Conservation (phyloP, 2,797 vertebrate genomes). For the Momotus momota region DNA sequence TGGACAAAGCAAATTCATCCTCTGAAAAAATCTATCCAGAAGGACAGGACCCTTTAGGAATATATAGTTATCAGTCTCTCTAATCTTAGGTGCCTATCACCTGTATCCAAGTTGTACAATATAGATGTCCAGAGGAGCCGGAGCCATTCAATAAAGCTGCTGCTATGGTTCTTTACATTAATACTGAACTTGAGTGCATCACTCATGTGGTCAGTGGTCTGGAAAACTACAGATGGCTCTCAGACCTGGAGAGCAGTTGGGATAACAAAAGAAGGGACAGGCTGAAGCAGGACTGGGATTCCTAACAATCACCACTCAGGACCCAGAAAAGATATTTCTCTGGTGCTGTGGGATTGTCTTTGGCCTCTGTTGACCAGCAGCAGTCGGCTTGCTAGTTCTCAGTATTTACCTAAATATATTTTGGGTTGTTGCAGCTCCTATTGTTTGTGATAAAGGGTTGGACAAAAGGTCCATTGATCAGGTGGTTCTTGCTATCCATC, state of each 20-base stretch:
- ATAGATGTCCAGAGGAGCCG: slow-evolving; percentile 37
- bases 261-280: not conserved
- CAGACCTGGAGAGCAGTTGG: not conserved
- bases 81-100: slow-evolving; percentile 68
- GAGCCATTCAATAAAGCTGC: slow-evolving; percentile 47
- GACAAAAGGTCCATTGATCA: slow-evolving; percentile 57
- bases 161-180: slow-evolving; percentile 52
- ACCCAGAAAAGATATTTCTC: not conserved
- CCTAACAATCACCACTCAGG: not conserved
- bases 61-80: slow-evolving; percentile 34
- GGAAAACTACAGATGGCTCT: not conserved
- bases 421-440: not conserved
- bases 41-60: slow-evolving; percentile 43
- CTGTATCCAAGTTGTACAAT: slow-evolving; percentile 29
- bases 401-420: not conserved
- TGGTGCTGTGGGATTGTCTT: not conserved
- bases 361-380: not conserved
- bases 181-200: slow-evolving; percentile 14
- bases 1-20: slow-evolving; percentile 54
- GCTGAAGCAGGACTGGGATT: not conserved
- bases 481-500: not conserved
- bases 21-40: slow-evolving; percentile 46
- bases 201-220: not conserved
- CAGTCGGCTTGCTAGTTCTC: not conserved
- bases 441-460: slow-evolving; percentile 29